Conservation (phyloP, 2,113 vertebrate genomes). For the Saccopteryx leptura region DNA sequence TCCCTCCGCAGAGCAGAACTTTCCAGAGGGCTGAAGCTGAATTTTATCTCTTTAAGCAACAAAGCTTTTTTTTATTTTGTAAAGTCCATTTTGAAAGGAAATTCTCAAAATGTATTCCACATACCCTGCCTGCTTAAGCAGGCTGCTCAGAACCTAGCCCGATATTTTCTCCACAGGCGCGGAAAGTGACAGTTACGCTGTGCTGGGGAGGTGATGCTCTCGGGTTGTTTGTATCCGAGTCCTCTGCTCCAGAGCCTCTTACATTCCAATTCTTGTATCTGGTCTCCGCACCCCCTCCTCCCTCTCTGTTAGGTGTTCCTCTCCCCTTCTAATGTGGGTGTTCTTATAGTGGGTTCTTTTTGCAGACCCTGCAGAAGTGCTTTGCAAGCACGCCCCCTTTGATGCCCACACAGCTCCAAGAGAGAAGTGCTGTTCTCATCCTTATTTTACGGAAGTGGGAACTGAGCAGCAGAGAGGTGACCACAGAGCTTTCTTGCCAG, state of each 20-base stretch:
- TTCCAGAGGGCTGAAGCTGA: slow-evolving; percentile 2
- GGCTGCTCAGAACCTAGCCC: neutral
- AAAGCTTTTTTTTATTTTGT: slow-evolving; percentile 31
- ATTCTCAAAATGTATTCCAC: neutral
- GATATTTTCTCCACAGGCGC: neutral
- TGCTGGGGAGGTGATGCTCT: neutral
- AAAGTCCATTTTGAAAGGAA: slow-evolving; percentile 34
- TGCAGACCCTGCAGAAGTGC: neutral
- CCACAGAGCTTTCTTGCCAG: neutral
- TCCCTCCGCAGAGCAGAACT: slow-evolving; percentile 16
- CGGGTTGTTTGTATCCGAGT: neutral
- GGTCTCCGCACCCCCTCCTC: neutral
- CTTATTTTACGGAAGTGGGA: neutral
- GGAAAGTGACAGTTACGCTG: neutral
- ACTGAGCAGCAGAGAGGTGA: neutral
- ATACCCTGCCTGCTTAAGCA: neutral
- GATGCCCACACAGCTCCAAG: neutral
- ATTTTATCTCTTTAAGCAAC: slow-evolving; percentile 26
- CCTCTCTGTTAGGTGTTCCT: neutral
- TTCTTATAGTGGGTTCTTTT: neutral
- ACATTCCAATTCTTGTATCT: neutral
- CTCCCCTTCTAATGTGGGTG: neutral
- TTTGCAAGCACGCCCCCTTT: neutral
- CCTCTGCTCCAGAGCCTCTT: neutral
- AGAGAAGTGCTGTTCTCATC: neutral